Conservation (phyloP, 2,888 invertebrate species). For the Campoplex nolae region DNA sequence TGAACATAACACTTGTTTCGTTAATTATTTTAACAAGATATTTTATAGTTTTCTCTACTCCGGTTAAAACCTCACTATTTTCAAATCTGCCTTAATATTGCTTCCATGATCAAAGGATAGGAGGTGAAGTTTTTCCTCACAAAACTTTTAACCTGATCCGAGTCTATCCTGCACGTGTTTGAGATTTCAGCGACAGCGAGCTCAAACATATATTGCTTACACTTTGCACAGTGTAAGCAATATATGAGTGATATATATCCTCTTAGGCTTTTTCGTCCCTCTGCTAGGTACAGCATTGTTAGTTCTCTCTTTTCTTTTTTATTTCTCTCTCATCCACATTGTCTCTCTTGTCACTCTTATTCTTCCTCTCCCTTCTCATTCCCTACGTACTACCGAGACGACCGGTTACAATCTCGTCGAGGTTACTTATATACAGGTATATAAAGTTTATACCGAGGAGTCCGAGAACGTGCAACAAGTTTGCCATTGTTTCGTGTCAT, state of each 20-base stretch:
- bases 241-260: slow-evolving; percentile 14
- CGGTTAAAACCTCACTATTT: not conserved
- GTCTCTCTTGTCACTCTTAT: slow-evolving; percentile 29
- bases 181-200: slow-evolving; percentile 23
- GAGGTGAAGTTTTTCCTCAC: not conserved
- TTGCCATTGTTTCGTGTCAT: slow-evolving; percentile 76
- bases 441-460: slow-evolving; percentile 26
- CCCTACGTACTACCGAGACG: slow-evolving; percentile 33
- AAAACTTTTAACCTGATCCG: slow-evolving; percentile 32
- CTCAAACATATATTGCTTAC: slow-evolving; percentile 10
- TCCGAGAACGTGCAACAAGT: slow-evolving; percentile 78
- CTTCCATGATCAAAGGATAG: slow-evolving; percentile 23
- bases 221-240: slow-evolving; percentile 2
- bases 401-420: slow-evolving; percentile 44
- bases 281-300: not conserved
- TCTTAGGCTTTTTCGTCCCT: slow-evolving; percentile 28
- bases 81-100: slow-evolving; percentile 36
- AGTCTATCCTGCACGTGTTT: slow-evolving; percentile 25
- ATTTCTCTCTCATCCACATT: slow-evolving; percentile 5
- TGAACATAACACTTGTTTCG: not conserved
- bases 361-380: slow-evolving; percentile 33
- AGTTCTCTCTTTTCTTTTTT: slow-evolving; percentile 7
- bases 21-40: not conserved
- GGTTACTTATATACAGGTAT: slow-evolving; percentile 24
- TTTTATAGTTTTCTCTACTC: not conserved